Evolutionary conservation across 2,113 vertebrate genomes (phyloP), one percentile per base, ranked within the genome.

Genomic region (Rhinichthys klamathensis): DNA sequence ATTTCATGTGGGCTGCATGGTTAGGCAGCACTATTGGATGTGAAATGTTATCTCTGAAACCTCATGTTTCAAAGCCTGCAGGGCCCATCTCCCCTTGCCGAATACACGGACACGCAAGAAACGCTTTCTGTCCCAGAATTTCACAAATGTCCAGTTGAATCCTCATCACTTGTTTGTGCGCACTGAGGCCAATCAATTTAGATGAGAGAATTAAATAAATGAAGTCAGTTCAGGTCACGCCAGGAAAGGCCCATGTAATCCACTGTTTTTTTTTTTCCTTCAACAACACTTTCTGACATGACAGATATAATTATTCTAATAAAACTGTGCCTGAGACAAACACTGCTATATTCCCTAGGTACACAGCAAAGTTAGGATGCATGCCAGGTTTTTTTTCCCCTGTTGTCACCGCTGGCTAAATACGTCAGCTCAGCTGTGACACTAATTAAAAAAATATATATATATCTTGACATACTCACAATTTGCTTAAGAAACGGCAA

Each of bases 291-390:
- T 67, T 82, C 69, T 89, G 78, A 83, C 87, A 90, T 85, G 27
- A 87, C 85, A 90, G 84, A 91, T 89, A 27, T 91, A 91, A 93
- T 93, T 93, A 93, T 91, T 93, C 46, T 89, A 88, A 90, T 92
- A 91, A 92, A 93, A 90, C 77, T 60, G 16, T 87, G 87, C 32
- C 83, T 41, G 75, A 67, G 86, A 85, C 65, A 85, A 90, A 92
- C 87, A 90, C 89, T 90, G 85, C 87, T 85, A 88, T 84, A 92
- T 92, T 92, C 89, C 88, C 88, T 67, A 84, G 46, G 87, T 44
- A 78, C 35, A 82, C 6, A 61, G 51, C 76, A 73, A 90, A 89
- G 78, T 84, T 76, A 60, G 51, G 89, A 90, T 74, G 35, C 75
- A 89, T 84, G 78, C 70, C 87, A 89, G 82, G 41, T 72, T 82